Base-by-base conservation (phyloP, 2,888 invertebrate genomes). In the Yponomeuta sedellus region DNA sequence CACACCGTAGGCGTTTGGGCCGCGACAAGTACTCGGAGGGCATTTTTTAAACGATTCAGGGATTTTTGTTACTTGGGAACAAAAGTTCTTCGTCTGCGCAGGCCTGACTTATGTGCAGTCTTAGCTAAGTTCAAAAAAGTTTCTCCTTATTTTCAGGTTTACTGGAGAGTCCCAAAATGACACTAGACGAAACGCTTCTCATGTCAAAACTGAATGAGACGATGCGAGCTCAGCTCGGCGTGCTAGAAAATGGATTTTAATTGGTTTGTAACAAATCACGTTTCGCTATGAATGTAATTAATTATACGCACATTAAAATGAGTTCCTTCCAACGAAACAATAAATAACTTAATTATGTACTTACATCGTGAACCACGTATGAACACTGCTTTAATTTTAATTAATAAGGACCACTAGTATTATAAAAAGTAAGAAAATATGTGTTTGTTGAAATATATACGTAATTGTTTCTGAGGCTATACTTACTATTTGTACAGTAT, bases 131-230 rank as follows among this genome's bases (percentile, higher is more conserved):
- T 34, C 34, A 34, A 8, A 5, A 34, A 5, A 34, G 34, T 34
- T 34, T 34, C 8, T 34, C 34, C 6, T 34, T 34, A 34, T 34
- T 83, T 82, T 74, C 88, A 92, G 95, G 95, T 70, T 82, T 94
- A 71, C 79, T 92, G 67, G 96, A 97, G 82, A 95, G 96, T 77
- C 92, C 93, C 0, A 92, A 92, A 72, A 92, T 97, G 76, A 89
- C 92, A 64, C 93, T 95, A 71, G 92, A 93, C 64, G 94, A 96
- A 70, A 94, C 94, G 61, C 81, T 96, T 66, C 83, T 94, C 16
- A 83, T 97, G 69, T 94, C 96, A 0, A 93, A 94, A 74, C 86
- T 96, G 68, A 93, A 94, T 78, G 96, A 97, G 77, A 93, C 94
- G 61, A 92, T 97, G 77, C 88, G 96, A 67, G 92, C 92, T 65